Evolutionary conservation across 2,888 invertebrate species (phyloP).

Genomic region (Agrilus cyanescens): DNA sequence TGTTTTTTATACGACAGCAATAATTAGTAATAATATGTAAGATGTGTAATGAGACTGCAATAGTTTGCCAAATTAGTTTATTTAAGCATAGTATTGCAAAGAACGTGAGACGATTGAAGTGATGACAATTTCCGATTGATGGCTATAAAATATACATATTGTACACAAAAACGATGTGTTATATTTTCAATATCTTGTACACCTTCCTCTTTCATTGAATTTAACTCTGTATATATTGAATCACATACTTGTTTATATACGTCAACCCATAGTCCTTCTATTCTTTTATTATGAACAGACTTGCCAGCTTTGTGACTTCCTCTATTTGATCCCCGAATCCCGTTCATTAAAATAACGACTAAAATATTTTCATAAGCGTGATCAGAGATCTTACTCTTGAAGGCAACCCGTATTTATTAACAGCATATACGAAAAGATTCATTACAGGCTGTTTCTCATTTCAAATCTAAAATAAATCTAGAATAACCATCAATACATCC

Average conservation of each 20-base stretch:
- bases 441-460: constrained; percentile 4
- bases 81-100: too few relatives aligned
- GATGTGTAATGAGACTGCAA: too few relatives aligned
- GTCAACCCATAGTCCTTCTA: constrained; percentile 6
- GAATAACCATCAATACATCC: constrained; percentile 6
- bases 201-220: constrained; percentile 3
- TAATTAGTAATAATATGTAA: too few relatives aligned
- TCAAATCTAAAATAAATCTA: constrained; percentile 2
- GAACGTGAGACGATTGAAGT: constrained; percentile 3
- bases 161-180: constrained; percentile 3
- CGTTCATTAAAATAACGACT: constrained; percentile 3
- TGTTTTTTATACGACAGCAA: too few relatives aligned
- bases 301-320: constrained; percentile 5
- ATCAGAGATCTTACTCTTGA: constrained; percentile 3
- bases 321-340: constrained; percentile 1
- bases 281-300: constrained; percentile 2
- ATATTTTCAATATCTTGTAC: too few relatives aligned
- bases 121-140: constrained; percentile 2
- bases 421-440: neutral
- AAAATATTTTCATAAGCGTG: constrained; percentile 4
- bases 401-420: constrained; percentile 2
- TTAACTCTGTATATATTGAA: neutral
- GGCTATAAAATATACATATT: neutral
- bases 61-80: too few relatives aligned
- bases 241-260: constrained; percentile 3